phyloP scores from a whole-genome alignment of 1,140 invertebrate species.

The Ceratosolen solmsi region DNA sequence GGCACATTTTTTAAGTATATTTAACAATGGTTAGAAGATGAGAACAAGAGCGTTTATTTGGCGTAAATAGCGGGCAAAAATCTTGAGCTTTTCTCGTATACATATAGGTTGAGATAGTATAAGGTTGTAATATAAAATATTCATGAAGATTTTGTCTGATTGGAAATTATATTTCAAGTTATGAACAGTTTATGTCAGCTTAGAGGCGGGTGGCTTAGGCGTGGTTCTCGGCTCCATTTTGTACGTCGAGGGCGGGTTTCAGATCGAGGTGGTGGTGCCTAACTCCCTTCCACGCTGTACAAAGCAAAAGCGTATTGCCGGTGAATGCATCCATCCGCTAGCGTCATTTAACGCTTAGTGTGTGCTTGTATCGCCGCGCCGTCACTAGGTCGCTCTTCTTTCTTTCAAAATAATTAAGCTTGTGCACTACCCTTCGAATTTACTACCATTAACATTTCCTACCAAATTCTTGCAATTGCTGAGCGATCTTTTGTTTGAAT shows the following conservation, averaged over 20 bases:
- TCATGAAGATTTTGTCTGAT: not conserved
- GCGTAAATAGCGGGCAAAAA: too few relatives aligned
- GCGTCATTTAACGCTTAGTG: not conserved
- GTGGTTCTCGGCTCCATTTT: slow-evolving; percentile 36
- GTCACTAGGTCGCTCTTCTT: not conserved
- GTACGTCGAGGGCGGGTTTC: slow-evolving; percentile 15
- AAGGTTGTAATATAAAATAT: not conserved
- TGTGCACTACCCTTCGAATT: not conserved
- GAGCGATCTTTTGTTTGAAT: not conserved
- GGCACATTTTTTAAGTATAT: too few relatives aligned
- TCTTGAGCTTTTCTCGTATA: too few relatives aligned
- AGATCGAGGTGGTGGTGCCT: not conserved
- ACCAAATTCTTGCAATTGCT: not conserved
- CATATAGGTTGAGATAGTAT: not conserved
- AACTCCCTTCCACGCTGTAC: not conserved
- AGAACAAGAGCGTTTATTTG: too few relatives aligned
- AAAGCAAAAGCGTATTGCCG: not conserved
- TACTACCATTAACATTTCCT: not conserved
- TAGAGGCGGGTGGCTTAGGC: not conserved
- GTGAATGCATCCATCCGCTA: not conserved
- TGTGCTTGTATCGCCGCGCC: not conserved
- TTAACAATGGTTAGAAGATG: too few relatives aligned
- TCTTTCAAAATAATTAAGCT: not conserved
- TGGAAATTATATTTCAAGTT: not conserved
- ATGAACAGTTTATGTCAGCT: not conserved